Percentiles rank a stretch among this genome's conserved stretches.
Evolutionary conservation across 2,113 vertebrate species (phyloP).

Genomic region (Oostethus manadensis): DNA sequence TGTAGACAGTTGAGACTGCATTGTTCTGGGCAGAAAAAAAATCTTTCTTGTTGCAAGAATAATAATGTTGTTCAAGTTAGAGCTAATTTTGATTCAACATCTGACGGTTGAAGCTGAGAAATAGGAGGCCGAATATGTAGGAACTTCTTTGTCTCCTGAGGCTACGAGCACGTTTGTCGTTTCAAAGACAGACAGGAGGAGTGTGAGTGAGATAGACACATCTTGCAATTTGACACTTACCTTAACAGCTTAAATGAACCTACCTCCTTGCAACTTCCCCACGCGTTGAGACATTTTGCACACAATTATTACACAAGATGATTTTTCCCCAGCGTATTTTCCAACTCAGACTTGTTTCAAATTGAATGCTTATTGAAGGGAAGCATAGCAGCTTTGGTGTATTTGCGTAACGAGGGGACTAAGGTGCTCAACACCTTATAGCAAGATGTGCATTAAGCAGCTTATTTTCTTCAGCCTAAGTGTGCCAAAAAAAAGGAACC

Average conservation of each 20-base stretch:
- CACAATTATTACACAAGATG: too few species aligned
- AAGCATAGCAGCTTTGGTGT: too few species aligned
- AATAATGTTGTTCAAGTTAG: slow-evolving; percentile 12
- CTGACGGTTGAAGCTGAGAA: slow-evolving; percentile 15
- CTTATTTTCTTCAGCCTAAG: too few species aligned
- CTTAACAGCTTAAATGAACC: slow-evolving; percentile 25
- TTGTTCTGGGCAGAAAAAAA: slow-evolving; percentile 18
- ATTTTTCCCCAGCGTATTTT: too few species aligned
- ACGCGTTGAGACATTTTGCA: too few species aligned
- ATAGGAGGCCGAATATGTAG: slow-evolving; percentile 19
- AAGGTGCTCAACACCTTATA: too few species aligned
- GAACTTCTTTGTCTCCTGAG: slow-evolving; percentile 9
- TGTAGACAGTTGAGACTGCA: slow-evolving; percentile 16
- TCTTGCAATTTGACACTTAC: slow-evolving; percentile 2
- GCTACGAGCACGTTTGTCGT: slow-evolving; percentile 1
- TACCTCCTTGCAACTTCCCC: neutral
- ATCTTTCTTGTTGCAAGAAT: slow-evolving; percentile 13
- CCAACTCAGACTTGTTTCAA: too few species aligned
- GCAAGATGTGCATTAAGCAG: too few species aligned
- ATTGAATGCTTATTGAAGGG: too few species aligned
- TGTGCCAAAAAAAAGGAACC: too few species aligned
- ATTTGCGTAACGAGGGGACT: too few species aligned
- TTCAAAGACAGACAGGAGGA: slow-evolving; percentile 1
- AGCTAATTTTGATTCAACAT: slow-evolving; percentile 4
- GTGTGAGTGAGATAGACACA: neutral